A percentile compares a stretch with the other conserved stretches of the same genome.
These are phyloP conservation scores for Stichodactyla helianthus DNA, from an alignment of 64 coral and sea anemone genomes.

Conservation along the genomic window DNA sequence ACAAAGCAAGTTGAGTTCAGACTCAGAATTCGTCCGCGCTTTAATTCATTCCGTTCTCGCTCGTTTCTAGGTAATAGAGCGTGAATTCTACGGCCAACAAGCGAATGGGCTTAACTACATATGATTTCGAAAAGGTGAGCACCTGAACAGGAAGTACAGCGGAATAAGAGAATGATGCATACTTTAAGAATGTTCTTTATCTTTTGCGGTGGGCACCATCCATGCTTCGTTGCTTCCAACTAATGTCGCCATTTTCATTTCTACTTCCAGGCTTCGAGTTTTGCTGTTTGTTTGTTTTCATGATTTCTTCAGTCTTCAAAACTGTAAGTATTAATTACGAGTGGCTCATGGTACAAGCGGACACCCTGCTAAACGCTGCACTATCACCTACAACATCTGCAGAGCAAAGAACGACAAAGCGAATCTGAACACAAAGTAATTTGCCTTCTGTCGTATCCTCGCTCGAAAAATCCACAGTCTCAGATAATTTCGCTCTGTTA, in stretches of 20 bases:
- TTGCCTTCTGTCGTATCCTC: not conserved
- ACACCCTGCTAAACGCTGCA: not conserved
- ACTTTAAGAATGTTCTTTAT: not conserved
- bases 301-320: slow-evolving; percentile 7
- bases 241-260: not conserved
- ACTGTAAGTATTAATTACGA: slow-evolving; percentile 15
- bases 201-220: not conserved
- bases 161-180: not conserved
- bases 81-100: not conserved
- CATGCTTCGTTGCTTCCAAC: not conserved
- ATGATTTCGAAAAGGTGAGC: not conserved
- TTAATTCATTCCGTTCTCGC: not conserved
- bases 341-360: too few species aligned
- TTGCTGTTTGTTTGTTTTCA: not conserved
- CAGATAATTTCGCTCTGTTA: not conserved
- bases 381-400: not conserved
- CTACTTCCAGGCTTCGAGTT: not conserved
- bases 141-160: not conserved
- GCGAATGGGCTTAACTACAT: not conserved
- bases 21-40: not conserved
- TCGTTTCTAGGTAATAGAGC: not conserved
- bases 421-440: not conserved
- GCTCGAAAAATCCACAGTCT: not conserved
- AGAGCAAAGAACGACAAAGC: not conserved
- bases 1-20: too few species aligned